Base-by-base conservation (phyloP, 2,113 vertebrate species). In the Spea multiplicata region DNA sequence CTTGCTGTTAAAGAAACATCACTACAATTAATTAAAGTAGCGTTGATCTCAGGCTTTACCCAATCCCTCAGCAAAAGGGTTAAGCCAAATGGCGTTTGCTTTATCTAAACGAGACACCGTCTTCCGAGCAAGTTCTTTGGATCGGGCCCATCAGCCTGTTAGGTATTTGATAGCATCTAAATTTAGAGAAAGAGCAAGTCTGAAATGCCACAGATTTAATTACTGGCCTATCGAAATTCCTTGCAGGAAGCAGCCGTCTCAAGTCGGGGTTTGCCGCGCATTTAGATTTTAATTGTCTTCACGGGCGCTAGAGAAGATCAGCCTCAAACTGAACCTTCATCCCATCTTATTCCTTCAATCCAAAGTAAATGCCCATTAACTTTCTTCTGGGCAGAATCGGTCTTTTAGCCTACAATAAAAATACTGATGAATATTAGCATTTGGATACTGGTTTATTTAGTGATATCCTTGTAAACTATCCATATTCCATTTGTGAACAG, bases 161-260 rank as follows among this genome's bases (percentile, higher is more conserved):
- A 78, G 68, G 69, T 65, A 72, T 78, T 72, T 71, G 68, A 78
- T 78, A 71, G 70, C 57, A 79, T 67, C 77, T 79, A 79, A 73
- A 79, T 73, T 73, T 53, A 52, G 77, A 79, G 70, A 79, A 71
- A 73, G 70, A 73, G 62, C 70, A 59, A 49, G 70, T 79, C 70
- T 79, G 62, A 79, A 79, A 79, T 71, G 76, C 68, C 76, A 78
- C 59, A 78, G 76, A 78, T 79, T 66, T 79, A 79, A 79, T 79
- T 66, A 79, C 77, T 50, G 45, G 71, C 77, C 75, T 73, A 79
- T 73, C 77, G 73, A 73, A 73, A 79, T 79, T 73, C 62, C 70
- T 79, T 49, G 77, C 77, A 73, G 70, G 50, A 66, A 79, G 77
- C 70, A 79, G 77, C 70, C 70, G 62, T 59, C 68, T 79, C 50